Conservation (phyloP, 2,113 vertebrate species). For the Perca flavescens region DNA sequence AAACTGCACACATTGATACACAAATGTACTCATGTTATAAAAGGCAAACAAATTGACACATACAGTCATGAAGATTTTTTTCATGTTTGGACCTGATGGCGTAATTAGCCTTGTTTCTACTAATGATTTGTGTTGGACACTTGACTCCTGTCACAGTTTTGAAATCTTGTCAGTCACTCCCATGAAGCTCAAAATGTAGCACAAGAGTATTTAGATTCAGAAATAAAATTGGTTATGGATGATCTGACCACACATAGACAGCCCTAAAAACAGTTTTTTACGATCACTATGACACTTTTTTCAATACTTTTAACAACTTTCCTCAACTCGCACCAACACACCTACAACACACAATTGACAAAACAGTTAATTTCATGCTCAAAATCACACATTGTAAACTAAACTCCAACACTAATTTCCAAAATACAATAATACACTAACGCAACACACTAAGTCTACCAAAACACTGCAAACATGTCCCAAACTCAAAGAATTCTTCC, state of each 20-base stretch:
- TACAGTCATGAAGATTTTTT: background rate
- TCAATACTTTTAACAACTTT: too few relatives aligned
- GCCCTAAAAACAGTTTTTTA: background rate
- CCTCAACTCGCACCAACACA: too few relatives aligned
- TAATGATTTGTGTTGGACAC: slow-evolving; percentile 17
- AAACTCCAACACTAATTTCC: too few relatives aligned
- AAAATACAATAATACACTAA: too few relatives aligned
- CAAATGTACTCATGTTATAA: background rate
- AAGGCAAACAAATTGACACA: slow-evolving; percentile 13
- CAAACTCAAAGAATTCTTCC: too few relatives aligned
- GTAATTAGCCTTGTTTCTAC: slow-evolving; percentile 20
- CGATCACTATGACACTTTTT: too few relatives aligned
- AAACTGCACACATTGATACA: background rate
- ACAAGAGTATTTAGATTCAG: background rate
- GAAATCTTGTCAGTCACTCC: slow-evolving; percentile 27
- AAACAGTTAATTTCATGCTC: too few relatives aligned
- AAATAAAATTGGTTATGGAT: background rate
- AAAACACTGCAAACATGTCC: too few relatives aligned
- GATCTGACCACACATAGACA: background rate
- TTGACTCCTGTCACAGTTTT: slow-evolving; percentile 34
- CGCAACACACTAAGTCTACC: too few relatives aligned
- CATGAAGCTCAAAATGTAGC: background rate
- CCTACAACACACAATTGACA: too few relatives aligned
- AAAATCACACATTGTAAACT: too few relatives aligned
- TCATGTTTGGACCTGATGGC: slow-evolving; percentile 14